A percentile compares a stretch with the other conserved stretches of the same genome.
Evolutionary conservation across 2,113 vertebrate genomes (phyloP).

Genomic region (Dipodomys stephensi): DNA sequence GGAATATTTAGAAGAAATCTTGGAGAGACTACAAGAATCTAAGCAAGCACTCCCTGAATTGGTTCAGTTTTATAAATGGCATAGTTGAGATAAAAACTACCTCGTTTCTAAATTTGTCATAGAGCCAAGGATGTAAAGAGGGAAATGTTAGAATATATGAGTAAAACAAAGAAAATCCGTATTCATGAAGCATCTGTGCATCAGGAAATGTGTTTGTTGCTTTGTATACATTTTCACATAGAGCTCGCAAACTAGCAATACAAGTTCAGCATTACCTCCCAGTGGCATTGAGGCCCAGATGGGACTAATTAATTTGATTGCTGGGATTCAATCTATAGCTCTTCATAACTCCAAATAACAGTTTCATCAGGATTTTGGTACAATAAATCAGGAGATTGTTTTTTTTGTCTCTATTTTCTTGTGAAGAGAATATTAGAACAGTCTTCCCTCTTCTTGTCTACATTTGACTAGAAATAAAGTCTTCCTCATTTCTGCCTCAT

Average conservation of each 20-base stretch:
- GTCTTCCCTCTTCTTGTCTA: background rate
- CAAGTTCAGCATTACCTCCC: background rate
- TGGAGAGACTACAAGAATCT: background rate
- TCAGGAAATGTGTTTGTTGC: background rate
- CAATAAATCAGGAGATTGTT: background rate
- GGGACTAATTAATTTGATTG: background rate
- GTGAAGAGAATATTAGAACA: background rate
- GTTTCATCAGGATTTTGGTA: conserved; percentile 2
- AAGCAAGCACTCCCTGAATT: background rate
- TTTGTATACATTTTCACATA: conserved; percentile 4
- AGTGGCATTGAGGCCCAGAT: background rate
- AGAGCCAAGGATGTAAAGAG: background rate
- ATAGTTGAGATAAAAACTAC: background rate
- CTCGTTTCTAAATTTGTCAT: background rate
- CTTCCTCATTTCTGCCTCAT: background rate
- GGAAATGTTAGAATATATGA: background rate
- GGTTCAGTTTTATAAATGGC: background rate
- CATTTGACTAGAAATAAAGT: background rate
- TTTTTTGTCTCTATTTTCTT: background rate
- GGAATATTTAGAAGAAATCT: background rate
- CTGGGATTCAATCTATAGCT: background rate
- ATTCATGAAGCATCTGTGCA: background rate
- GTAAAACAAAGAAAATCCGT: background rate
- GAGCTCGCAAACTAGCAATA: background rate
- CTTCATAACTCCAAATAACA: background rate